These are phyloP conservation scores for Semnornis frantzii DNA, from an alignment of 2,113 vertebrate genomes.

Conservation along the genomic window DNA sequence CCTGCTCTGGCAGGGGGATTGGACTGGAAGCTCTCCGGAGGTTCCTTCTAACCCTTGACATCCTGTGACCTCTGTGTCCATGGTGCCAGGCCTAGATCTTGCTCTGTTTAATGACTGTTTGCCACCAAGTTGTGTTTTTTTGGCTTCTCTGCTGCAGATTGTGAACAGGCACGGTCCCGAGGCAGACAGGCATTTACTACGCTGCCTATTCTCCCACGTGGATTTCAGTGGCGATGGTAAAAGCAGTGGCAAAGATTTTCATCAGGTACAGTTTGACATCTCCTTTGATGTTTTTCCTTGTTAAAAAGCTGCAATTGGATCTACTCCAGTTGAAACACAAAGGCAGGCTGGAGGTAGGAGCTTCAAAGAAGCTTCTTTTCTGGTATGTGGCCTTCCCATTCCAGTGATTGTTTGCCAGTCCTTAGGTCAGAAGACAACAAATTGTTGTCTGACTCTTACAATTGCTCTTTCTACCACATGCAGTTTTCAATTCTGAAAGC, in stretches of 20 bases:
- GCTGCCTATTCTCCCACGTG: constrained; percentile 99
- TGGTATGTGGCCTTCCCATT: not conserved
- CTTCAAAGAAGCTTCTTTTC: not conserved
- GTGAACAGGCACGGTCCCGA: constrained; percentile 99
- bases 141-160: constrained; percentile 81
- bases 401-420: not conserved
- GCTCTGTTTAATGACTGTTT: not conserved
- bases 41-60: too few species aligned
- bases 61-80: not conserved
- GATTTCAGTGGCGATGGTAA: constrained; percentile 99
- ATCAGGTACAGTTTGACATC: constrained; percentile 87
- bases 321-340: not conserved
- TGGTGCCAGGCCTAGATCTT: not conserved
- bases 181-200: constrained; percentile 99
- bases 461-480: not conserved
- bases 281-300: not conserved
- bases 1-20: too few species aligned
- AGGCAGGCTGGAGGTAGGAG: not conserved
- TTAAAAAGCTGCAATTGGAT: not conserved
- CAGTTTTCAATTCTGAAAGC: not conserved
- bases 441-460: not conserved
- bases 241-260: constrained; percentile 99
- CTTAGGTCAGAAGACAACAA: not conserved
- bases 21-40: too few species aligned
- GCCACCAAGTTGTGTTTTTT: not conserved